These are phyloP conservation scores for Bombyx mori DNA, from an alignment of 1,140 invertebrate species.

Conservation along the genomic window ASM3026992v2 NC_085107.1:17488501-17489000, in stretches of 20 bases:
- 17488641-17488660: conserved; percentile 12
- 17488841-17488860: no score
- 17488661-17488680: conserved; percentile 30
- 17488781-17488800: no score
- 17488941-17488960: no score
- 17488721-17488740: neutral
- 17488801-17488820: no score
- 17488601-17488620: conserved; percentile 7
- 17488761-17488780: neutral
- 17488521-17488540: conserved; percentile 13
- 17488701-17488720: conserved; percentile 50
- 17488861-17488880: no score
- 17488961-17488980: no score
- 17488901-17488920: no score
- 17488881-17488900: no score
- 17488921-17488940: no score
- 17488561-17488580: conserved; percentile 10
- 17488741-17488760: neutral
- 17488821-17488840: no score
- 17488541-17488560: no score
- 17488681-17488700: conserved; percentile 54
- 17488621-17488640: conserved; percentile 17
- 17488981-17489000: no score
- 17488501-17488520: conserved; percentile 56
- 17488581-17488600: conserved; percentile 38